Evolutionary conservation across 1,140 invertebrate genomes (phyloP), one percentile per base, ranked within the genome.

Genomic region (Diachasmimorpha longicaudata): DNA sequence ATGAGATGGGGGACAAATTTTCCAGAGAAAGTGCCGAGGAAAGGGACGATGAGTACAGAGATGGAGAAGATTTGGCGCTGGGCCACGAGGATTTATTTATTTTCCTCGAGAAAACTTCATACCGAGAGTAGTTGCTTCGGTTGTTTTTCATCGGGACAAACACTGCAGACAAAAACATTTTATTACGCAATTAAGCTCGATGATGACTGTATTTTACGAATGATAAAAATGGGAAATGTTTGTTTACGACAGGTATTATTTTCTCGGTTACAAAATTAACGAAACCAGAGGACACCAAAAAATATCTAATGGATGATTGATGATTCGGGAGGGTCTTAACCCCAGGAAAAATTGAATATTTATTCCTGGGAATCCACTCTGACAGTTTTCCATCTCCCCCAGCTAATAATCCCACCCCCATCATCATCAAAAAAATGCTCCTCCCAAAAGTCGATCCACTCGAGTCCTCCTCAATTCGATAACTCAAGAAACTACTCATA

Each of bases 181-280:
- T 86, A 86, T 85, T 85, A 83, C 81, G 80, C 83, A 83, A 86
- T 86, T 84, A 85, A 85, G 81, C 82, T 70, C 78, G 69, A 81
- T 81, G 83, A 84, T 80, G 82, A 81, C 79, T 74, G 84, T 84
- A 85, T 83, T 85, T 84, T 78, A 79, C 46, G 63, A 63, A 39
- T 36, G 58, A 79, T 78, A 81, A 84, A 84, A 81, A 78, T 58
- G 11, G 6, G n/a, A 4, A 58, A 16, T n/a, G 52, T 58, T 58
- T 58, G 52, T 58, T 58, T 58, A 58, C 21, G 52, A 58, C n/a
- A 10, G 52, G 44, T 10, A 46, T 46, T 46, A 46, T 46, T 46
- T 46, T 46, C 11, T n/a, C 44, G 3, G 44, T 11, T 3, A 46
- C 10, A 46, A 46, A 46, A 46, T 46, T 9, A 46, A 2, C 4